These are phyloP conservation scores for Decapterus maruadsi DNA, from an alignment of 2,797 vertebrate species.

Conservation along the genomic window DNA sequence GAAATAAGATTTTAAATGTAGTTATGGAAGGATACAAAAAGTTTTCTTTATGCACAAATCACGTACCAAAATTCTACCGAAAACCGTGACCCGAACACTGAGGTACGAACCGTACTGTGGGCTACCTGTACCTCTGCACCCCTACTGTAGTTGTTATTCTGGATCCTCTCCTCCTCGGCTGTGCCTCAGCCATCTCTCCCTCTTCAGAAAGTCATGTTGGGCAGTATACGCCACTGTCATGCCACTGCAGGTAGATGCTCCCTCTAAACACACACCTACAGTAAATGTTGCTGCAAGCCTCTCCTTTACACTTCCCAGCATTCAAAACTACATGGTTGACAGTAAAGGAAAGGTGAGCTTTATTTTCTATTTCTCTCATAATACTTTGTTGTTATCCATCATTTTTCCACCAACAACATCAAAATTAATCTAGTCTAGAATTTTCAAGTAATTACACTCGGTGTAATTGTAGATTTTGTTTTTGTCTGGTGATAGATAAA, in stretches of 20 bases:
- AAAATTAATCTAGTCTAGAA: no score
- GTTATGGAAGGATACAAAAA: no score
- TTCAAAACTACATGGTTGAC: not conserved
- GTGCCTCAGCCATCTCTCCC: not conserved
- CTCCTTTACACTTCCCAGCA: not conserved
- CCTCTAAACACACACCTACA: not conserved
- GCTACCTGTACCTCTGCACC: no score
- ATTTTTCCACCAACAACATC: no score
- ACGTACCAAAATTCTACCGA: no score
- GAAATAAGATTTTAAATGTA: no score
- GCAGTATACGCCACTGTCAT: not conserved
- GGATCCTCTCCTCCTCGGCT: not conserved
- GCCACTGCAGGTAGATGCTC: not conserved
- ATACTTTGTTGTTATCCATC: not conserved
- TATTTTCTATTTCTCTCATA: not conserved
- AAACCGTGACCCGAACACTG: no score
- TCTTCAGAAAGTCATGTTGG: not conserved
- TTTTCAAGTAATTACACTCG: no score
- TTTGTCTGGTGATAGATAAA: not conserved
- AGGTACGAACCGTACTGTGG: no score
- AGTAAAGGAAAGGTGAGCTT: not conserved
- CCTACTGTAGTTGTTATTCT: no score
- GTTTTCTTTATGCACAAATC: no score
- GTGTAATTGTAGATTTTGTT: not conserved
- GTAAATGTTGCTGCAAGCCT: not conserved